Evolutionary conservation across 2,797 vertebrate species (phyloP), one percentile per base, ranked within the genome.

Genomic region (Sternotherus odoratus): DNA sequence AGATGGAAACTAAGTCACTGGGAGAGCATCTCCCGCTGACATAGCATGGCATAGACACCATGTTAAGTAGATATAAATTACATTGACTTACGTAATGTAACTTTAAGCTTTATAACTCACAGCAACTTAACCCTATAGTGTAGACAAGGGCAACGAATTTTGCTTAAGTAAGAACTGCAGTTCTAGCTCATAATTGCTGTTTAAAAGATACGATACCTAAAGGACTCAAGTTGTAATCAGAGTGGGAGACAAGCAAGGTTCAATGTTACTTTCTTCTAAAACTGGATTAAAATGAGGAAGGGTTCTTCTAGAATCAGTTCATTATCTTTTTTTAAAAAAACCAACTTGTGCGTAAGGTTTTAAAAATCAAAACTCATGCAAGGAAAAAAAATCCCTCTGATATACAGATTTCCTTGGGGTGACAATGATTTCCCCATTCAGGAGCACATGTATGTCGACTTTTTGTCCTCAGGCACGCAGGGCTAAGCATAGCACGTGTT

Each of bases 161-260:
- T n/a, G 6, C 85, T 94, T 77, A 21, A 88, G 74, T 46, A 91
- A 75, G 85, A 91, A 77, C 83, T 89, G 54, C 83, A 94, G 77
- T 46, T 39, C 36, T 79, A 33, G 39, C 17, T 93, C 26, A 0
- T 5, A 11, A 6, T 4, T 39, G 2, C 13, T 33, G 26, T 50
- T 11, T 48, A n/a, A 51, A 50, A 84, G 63, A 74, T 28, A 3
- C 36, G 69, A 90, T 82, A 21, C n/a, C 17, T 66, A 66, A 33
- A 36, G 63, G n/a, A 66, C 21, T 66, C 63, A 21, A 66, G 17
- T 36, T n/a, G 3, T 63, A 82, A 91, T 50, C 33, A 48, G 26
- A 89, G 8, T 43, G 39, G 33, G 28, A 28, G 28, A 33, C 78
- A 79, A 79, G 85, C 51, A 87, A 7, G 8, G 12, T 66, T 66